phyloP scores from a whole-genome alignment of 2,888 invertebrate species.

The Lycocerus yunnanus region DNA sequence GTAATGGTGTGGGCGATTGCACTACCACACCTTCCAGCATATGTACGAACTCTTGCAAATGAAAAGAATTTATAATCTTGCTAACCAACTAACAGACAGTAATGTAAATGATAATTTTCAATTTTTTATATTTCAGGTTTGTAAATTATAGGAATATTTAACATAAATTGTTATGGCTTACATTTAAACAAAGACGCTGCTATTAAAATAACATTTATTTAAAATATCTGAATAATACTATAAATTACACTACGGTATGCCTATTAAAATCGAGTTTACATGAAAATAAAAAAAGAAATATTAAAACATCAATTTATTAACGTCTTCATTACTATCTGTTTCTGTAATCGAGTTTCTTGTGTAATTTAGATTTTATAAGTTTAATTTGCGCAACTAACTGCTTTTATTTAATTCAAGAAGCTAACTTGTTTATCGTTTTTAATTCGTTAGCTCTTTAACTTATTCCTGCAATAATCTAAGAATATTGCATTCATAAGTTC shows the following conservation, averaged over 20 bases:
- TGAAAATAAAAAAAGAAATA: background rate
- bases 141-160: conserved; percentile 2
- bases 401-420: background rate
- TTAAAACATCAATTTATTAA: background rate
- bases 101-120: conserved; percentile 5
- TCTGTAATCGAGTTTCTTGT: background rate
- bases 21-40: conserved; percentile 23
- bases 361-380: background rate
- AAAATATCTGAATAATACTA: background rate
- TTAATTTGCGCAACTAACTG: background rate
- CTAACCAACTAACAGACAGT: conserved; percentile 4
- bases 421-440: background rate
- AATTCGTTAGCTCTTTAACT: background rate
- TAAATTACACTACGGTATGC: background rate
- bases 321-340: background rate
- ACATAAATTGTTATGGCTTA: background rate
- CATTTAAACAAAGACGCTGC: background rate
- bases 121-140: background rate
- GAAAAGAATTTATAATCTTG: conserved; percentile 15
- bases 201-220: background rate
- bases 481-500: background rate
- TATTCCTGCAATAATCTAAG: background rate
- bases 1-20: conserved; percentile 24
- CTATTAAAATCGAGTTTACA: background rate
- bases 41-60: conserved; percentile 4